phyloP scores from a whole-genome alignment of 2,113 vertebrate species.

The Leucoraja erinaceus region DNA sequence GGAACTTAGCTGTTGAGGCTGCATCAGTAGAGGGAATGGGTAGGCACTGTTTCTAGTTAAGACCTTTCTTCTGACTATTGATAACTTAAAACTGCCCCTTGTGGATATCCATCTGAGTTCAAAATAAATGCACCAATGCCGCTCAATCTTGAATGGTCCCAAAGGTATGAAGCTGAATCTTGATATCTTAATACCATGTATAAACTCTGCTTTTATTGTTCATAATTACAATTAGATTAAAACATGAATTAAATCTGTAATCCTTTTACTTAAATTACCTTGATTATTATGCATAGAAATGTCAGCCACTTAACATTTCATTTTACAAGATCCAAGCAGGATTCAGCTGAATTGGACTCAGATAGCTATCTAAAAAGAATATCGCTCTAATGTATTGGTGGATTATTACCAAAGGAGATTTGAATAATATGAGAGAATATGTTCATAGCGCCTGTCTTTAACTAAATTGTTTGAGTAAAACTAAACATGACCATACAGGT shows the following conservation, averaged over 20 bases:
- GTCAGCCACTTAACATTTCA: neutral
- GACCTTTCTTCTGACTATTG: too few species aligned
- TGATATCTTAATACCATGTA: neutral
- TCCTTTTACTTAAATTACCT: neutral
- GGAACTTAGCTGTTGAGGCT: too few species aligned
- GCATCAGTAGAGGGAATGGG: too few species aligned
- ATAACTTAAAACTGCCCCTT: too few species aligned
- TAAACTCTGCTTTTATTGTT: neutral
- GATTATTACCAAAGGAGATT: neutral
- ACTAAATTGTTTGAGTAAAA: too few species aligned
- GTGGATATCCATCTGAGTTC: too few species aligned
- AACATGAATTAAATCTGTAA: neutral
- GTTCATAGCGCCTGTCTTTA: too few species aligned
- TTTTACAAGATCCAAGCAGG: neutral
- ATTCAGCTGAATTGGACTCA: neutral
- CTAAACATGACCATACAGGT: neutral
- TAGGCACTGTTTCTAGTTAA: too few species aligned
- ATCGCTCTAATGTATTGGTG: neutral
- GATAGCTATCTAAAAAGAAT: neutral
- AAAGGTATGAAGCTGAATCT: neutral
- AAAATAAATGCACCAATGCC: too few species aligned
- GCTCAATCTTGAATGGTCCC: too few species aligned
- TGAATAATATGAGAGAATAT: neutral
- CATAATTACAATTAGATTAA: neutral
- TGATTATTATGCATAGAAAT: neutral